A percentile compares a stretch with the other conserved stretches of the same genome.
These are phyloP conservation scores for Argyresthia albistria DNA, from an alignment of 2,888 invertebrate species.

Conservation along the genomic window DNA sequence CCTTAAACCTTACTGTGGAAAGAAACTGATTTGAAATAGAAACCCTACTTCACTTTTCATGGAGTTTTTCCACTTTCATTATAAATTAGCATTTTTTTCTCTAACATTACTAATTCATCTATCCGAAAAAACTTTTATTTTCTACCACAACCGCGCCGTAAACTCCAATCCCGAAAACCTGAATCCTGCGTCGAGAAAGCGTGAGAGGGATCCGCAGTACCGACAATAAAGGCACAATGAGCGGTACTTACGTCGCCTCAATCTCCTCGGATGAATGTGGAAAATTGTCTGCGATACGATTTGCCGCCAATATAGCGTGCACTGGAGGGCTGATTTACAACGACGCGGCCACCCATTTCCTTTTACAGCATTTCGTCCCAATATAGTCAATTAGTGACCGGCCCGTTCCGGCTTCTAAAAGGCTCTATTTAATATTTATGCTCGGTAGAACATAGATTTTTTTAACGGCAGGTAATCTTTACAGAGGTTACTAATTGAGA, in stretches of 20 bases:
- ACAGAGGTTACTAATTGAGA: too few relatives aligned
- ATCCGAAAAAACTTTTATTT: too few relatives aligned
- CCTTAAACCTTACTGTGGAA: too few relatives aligned
- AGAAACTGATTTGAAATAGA: too few relatives aligned
- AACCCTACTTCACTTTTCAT: too few relatives aligned
- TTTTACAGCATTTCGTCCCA: constrained; percentile 21
- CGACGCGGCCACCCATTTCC: constrained; percentile 10
- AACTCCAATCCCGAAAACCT: too few relatives aligned
- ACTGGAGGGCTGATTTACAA: constrained; percentile 7
- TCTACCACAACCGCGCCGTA: too few relatives aligned
- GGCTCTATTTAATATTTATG: constrained; percentile 23
- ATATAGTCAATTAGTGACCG: constrained; percentile 26
- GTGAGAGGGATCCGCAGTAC: not conserved
- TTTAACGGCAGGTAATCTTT: not conserved
- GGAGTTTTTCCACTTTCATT: too few relatives aligned
- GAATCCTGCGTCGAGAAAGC: too few relatives aligned
- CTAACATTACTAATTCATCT: too few relatives aligned
- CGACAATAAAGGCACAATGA: not conserved
- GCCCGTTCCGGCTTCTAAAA: constrained; percentile 14
- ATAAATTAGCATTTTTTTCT: too few relatives aligned
- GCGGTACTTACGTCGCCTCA: constrained; percentile 1
- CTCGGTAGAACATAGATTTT: not conserved
- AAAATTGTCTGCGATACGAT: constrained; percentile 9
- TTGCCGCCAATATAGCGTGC: constrained; percentile 6
- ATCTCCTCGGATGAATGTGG: not conserved